Evolutionary conservation across 2,888 invertebrate species (phyloP).

Genomic region (Nymphalis urticae): DNA sequence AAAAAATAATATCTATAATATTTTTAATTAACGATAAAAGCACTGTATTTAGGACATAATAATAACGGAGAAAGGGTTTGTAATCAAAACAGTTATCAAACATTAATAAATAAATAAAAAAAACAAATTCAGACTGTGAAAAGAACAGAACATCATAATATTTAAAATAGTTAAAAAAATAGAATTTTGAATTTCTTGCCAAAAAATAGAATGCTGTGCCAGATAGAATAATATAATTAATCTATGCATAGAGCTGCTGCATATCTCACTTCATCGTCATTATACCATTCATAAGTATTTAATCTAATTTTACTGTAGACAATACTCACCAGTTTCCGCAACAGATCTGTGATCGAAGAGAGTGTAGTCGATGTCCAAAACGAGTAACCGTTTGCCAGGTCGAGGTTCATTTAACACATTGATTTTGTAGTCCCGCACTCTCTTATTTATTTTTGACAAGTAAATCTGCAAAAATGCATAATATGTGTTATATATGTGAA

Average conservation of each 20-base stretch:
- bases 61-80: too few species aligned
- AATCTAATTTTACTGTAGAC: neutral
- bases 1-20: too few species aligned
- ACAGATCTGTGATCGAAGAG: conserved; percentile 97
- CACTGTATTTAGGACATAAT: too few species aligned
- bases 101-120: too few species aligned
- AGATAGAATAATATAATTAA: neutral
- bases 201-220: too few species aligned
- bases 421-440: conserved; percentile 92
- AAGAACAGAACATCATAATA: too few species aligned
- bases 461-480: conserved; percentile 79
- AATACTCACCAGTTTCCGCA: conserved; percentile 86
- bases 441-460: conserved; percentile 89
- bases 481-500: neutral
- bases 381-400: conserved; percentile 92
- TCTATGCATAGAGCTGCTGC: neutral
- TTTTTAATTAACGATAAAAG: too few species aligned
- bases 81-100: too few species aligned
- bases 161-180: too few species aligned
- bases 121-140: too few species aligned
- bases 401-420: conserved; percentile 91
- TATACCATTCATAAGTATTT: neutral
- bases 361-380: conserved; percentile 98
- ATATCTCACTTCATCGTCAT: neutral
- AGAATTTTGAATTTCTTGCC: too few species aligned